Evolutionary conservation across 2,888 invertebrate species (phyloP), one percentile per base, ranked within the genome.

Genomic region (Nomada hirtipes): DNA sequence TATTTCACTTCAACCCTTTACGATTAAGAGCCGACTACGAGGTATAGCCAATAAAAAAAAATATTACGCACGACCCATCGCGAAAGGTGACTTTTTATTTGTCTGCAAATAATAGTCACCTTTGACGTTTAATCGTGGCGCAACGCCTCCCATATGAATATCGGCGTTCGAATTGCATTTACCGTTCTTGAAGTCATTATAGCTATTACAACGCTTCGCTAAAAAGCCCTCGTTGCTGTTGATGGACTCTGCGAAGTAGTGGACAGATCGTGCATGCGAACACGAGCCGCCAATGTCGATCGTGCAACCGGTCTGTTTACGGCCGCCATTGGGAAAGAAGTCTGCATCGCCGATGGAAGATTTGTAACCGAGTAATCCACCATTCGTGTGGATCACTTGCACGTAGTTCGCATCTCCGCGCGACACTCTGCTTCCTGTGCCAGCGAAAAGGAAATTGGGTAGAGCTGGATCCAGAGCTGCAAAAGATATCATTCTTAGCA

Each of bases 241-340:
- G 67, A 93, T 91, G 10, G 93, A 93, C 75, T 93, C 93, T 4
- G 92, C 91, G 76, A 88, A 93, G 65, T 88, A 91, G 57, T 84
- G 63, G 76, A 76, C 91, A 7, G 92, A 88, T 0, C 93, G 90
- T 0, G 88, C 63, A 65, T 93, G 93, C 11, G 92, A 92, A 64
- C 93, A 93, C 3, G 89, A 83, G 7, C 90, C 91, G 50, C 83
- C 79, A 0, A 81, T 0, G 57, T 91, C 91, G 0, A 87, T 0
- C 0, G 68, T 0, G 47, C 93, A 93, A 1, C 93, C 93, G 0
- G 82, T 70, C 79, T 94, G 94, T 4, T 57, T 72, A 2, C 44
- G n/a, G 1, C 94, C 94, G 4, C 94, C 94, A 65, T 94, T 94
- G 0, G 94, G 94, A 81, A 91, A 94, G 77, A 93, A 94, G 75